Evolutionary conservation across 2,113 vertebrate species (phyloP), one percentile per base, ranked within the genome.

Genomic region (Nycticorax nycticorax): DNA sequence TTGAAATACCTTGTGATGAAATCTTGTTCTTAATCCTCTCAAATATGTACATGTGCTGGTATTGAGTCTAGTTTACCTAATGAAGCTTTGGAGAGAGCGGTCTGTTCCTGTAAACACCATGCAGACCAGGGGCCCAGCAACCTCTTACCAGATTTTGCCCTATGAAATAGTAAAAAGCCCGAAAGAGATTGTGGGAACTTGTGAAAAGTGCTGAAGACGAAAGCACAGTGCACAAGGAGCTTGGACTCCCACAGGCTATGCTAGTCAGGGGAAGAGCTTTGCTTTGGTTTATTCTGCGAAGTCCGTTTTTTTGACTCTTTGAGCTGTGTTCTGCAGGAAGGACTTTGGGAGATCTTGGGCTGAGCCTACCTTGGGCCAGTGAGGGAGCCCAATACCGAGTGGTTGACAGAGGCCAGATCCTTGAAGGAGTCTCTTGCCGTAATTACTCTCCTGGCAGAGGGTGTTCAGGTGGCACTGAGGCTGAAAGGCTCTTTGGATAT

Each of bases 71-170:
- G 60, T 63, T 87, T 82, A 64, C 73, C 56, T 77, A 82, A 89
- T 63, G 64, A 93, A 87, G 30, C 62, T 91, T 89, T 78, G 80
- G 69, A 72, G 22, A 57, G 48, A 71, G 35, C 43, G 43, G 35
- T 85, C 62, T 80, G 43, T 79, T 85, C 72, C 83, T 55, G 50
- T 89, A 94, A 96, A 64, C 37, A 67, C n/a, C 55, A 63, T 12
- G 52, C 18, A 84, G 89, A 78, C 17, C 23, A 60, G 56, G 41
- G 17, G 28, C 52, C 62, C 10, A 5, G 69, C 23, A 92, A 27
- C 47, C 17, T 85, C 39, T 91, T 72, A 78, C 23, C 89, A 91
- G 83, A 91, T 91, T 95, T 95, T 85, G 56, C 94, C 57, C 45
- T 45, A 62, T 81, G 66, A 72, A 92, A 84, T 7, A 62, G 37